These are phyloP conservation scores for human (Homo sapiens) DNA, from an alignment of 2,113 vertebrate species.

Conservation along the genomic window GRCh38 chr6:32213001-32213500, in stretches of 20 bases:
- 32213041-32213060: neutral
- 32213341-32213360: neutral
- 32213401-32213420: neutral
- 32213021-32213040: neutral
- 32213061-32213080: neutral
- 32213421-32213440: neutral
- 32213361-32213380: neutral
- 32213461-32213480: neutral
- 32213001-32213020: neutral
- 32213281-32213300: conserved; percentile 21
- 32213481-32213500: neutral
- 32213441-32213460: too few species aligned
- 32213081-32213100: neutral
- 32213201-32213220: conserved; percentile 58
- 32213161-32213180: conserved; percentile 58
- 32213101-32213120: neutral
- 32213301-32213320: conserved; percentile 4
- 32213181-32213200: conserved; percentile 62
- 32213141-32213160: conserved; percentile 51
- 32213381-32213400: neutral
- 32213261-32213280: conserved; percentile 60
- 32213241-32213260: conserved; percentile 76
- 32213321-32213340: neutral
- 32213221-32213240: conserved; percentile 75
- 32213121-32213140: conserved; percentile 48